Evolutionary conservation across 2,113 vertebrate genomes (phyloP).

Genomic region (Egretta garzetta): DNA sequence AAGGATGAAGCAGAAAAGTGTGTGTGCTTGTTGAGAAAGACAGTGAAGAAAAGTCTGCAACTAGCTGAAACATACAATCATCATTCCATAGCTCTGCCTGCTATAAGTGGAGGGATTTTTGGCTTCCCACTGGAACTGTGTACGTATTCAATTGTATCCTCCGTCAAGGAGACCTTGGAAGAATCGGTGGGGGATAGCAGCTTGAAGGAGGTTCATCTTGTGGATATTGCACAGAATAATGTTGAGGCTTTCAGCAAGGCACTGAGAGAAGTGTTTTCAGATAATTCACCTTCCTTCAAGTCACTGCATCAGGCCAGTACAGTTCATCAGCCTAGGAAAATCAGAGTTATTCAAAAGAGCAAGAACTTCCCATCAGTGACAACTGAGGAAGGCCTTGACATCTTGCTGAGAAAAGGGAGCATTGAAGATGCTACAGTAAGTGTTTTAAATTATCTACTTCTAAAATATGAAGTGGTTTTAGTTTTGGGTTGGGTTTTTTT

Average conservation of each 20-base stretch:
- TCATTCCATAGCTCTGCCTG: constrained; percentile 84
- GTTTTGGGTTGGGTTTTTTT: not conserved
- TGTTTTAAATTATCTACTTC: not conserved
- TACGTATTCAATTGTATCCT: constrained; percentile 65
- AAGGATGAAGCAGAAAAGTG: not conserved
- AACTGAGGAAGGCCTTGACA: constrained; percentile 78
- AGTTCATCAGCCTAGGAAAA: not conserved
- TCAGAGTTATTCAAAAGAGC: not conserved
- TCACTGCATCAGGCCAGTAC: not conserved
- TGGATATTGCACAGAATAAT: constrained; percentile 67
- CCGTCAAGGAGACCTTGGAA: constrained; percentile 78
- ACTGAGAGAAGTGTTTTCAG: constrained; percentile 67
- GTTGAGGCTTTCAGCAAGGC: constrained; percentile 73
- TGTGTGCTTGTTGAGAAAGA: constrained; percentile 50
- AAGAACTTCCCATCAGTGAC: not conserved
- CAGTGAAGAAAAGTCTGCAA: constrained; percentile 70
- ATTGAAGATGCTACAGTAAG: constrained; percentile 83
- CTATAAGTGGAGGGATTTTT: constrained; percentile 76
- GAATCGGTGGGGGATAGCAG: not conserved
- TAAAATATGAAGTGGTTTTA: not conserved
- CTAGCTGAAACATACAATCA: constrained; percentile 64
- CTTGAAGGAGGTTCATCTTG: constrained; percentile 82
- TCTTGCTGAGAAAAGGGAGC: constrained; percentile 72
- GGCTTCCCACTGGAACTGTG: constrained; percentile 78
- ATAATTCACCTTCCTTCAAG: rapidly evolving